Evolutionary conservation across 2,113 vertebrate species (phyloP), one percentile per base, ranked within the genome.

Genomic region (Takifugu flavidus): DNA sequence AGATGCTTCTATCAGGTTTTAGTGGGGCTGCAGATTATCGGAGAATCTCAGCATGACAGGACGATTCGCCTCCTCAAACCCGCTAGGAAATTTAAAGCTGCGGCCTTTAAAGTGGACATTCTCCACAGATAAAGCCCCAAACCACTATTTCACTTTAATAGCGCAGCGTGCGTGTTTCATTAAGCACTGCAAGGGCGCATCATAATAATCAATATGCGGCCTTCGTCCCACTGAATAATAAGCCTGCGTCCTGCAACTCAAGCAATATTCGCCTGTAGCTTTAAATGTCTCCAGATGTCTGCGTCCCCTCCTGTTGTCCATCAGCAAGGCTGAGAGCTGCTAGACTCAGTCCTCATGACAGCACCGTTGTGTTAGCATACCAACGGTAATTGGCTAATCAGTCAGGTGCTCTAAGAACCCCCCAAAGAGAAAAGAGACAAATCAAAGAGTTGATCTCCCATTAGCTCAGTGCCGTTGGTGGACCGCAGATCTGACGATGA

Each of bases 131-230:
- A 52, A 77, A 20, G 20, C 20, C 20, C 20, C 20, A 20, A 20
- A 20, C 20, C 20, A 20, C 20, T 20, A 20, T 20, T 39, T 39
- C 34, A 39, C 11, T 39, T 39, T 11, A 39, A 6, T 39, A 39
- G 34, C 34, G 28, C 13, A 1, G 46, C 14, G 42, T 46, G 53
- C 59, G 52, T 59, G 52, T 46, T 20, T 70, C n/a, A 62, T 56
- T 65, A 31, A 49, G 4, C 20, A 20, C 20, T 20, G 20, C 20
- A 20, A 20, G 20, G 20, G 20, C 20, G 20, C 50, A 44, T 69
- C 50, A 31, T 31, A 25, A 60, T 74, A 70, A 83, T 88, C 80
- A 77, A 80, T 83, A 75, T 43, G 39, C 14, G 59, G 65, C 75
- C 53, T 59, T 52, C 64, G 25, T 60, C 59, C 49, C 20, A 26